Conservation (phyloP, 2,797 vertebrate species). For the Geotrypetes seraphini region DNA sequence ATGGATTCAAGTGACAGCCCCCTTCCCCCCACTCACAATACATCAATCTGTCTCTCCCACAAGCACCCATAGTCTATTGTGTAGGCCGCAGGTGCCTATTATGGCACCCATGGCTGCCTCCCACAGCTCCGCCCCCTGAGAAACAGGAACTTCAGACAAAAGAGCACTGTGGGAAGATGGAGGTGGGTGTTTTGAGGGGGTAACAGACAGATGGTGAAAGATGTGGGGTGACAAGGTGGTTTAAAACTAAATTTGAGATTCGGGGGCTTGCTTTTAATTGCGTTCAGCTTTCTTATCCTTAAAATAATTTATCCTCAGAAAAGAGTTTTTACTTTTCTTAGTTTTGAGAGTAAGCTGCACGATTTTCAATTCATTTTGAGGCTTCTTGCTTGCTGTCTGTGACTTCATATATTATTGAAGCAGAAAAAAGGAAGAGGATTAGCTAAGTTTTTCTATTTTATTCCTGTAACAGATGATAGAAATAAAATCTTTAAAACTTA, state of each 20-base stretch:
- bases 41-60: constrained; percentile 96
- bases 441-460: no score
- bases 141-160: constrained; percentile 84
- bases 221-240: constrained; percentile 35
- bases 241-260: constrained; percentile 31
- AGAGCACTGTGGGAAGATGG: constrained; percentile 76
- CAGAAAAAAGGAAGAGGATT: no score
- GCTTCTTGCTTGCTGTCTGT: no score
- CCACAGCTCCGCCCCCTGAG: constrained; percentile 74
- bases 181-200: constrained; percentile 48
- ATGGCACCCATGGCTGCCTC: constrained; percentile 82
- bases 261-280: not conserved
- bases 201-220: constrained; percentile 71
- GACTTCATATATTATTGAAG: no score
- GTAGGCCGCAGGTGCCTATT: constrained; percentile 89
- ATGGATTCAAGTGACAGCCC: constrained; percentile 73
- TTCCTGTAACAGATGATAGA: no score
- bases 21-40: constrained; percentile 81
- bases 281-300: constrained; percentile 8
- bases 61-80: constrained; percentile 91
- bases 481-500: no score
- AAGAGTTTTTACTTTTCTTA: not conserved
- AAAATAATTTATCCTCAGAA: constrained; percentile 1
- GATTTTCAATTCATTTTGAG: no score
- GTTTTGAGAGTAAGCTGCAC: not conserved